Conservation (phyloP, 1,140 invertebrate species). For the Penaeus chinensis region DNA sequence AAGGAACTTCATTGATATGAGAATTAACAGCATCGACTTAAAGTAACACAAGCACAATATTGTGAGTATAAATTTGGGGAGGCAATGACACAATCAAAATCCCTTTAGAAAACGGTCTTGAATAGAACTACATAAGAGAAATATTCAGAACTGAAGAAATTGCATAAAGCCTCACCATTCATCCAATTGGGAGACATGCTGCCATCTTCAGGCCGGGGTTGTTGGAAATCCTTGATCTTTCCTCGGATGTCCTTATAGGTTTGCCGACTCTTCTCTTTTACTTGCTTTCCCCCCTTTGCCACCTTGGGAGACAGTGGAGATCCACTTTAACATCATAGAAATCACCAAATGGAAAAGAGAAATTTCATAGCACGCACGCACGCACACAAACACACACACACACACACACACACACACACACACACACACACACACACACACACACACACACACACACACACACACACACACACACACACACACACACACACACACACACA, state of each 20-base stretch:
- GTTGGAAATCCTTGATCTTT: constrained; percentile 43
- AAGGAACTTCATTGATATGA: too few relatives aligned
- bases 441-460: too few relatives aligned
- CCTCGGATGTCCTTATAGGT: constrained; percentile 55
- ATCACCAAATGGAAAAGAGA: background rate
- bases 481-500: too few relatives aligned
- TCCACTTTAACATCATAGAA: background rate
- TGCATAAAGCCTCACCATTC: constrained; percentile 26
- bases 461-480: too few relatives aligned
- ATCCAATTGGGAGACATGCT: constrained; percentile 7
- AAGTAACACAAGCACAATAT: too few relatives aligned
- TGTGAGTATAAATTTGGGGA: background rate
- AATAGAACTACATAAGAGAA: background rate
- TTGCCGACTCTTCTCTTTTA: constrained; percentile 46
- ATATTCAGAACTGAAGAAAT: background rate
- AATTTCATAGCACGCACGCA: background rate
- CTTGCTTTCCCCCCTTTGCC: constrained; percentile 50
- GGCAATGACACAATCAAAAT: background rate
- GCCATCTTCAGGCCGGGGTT: background rate
- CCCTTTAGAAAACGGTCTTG: background rate
- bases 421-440: too few relatives aligned
- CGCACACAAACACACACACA: too few relatives aligned
- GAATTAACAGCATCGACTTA: too few relatives aligned
- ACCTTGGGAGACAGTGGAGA: constrained; percentile 25
- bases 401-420: too few relatives aligned